Evolutionary conservation across 2,888 invertebrate species (phyloP).

Genomic region (Lumbricus terrestris): DNA sequence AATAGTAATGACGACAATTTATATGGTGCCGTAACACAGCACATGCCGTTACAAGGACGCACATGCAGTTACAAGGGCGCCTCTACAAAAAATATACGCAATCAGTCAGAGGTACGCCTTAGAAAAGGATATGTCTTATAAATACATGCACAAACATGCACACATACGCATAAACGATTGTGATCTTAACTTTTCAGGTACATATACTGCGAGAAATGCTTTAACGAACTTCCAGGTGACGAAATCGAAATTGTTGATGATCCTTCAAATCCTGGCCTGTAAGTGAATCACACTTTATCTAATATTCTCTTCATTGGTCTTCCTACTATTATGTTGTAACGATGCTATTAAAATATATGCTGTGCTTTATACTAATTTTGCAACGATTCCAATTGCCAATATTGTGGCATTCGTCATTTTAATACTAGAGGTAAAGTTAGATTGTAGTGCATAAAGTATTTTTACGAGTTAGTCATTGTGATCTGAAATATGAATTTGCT

Average conservation of each 20-base stretch:
- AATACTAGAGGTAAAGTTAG: background rate
- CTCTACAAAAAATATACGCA: too few relatives aligned
- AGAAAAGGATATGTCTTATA: too few relatives aligned
- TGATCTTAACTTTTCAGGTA: conserved; percentile 70
- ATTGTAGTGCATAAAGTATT: background rate
- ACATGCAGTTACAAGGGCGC: too few relatives aligned
- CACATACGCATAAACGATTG: background rate
- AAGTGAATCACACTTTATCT: conserved; percentile 34
- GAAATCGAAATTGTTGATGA: conserved; percentile 97
- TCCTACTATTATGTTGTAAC: background rate
- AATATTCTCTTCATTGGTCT: background rate
- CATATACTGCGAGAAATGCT: conserved; percentile 99
- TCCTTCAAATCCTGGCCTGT: conserved; percentile 66
- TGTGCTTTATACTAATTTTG: background rate
- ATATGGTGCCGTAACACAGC: too few relatives aligned
- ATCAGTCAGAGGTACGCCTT: too few relatives aligned
- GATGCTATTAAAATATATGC: background rate
- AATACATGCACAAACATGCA: background rate
- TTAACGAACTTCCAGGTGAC: conserved; percentile 97
- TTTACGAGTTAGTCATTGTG: background rate
- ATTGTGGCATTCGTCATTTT: background rate
- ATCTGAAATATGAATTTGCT: background rate
- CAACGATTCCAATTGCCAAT: background rate
- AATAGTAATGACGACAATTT: too few relatives aligned
- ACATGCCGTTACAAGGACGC: too few relatives aligned